Base-by-base conservation (phyloP, 2,797 vertebrate genomes). In the Myotis findleyi region DNA sequence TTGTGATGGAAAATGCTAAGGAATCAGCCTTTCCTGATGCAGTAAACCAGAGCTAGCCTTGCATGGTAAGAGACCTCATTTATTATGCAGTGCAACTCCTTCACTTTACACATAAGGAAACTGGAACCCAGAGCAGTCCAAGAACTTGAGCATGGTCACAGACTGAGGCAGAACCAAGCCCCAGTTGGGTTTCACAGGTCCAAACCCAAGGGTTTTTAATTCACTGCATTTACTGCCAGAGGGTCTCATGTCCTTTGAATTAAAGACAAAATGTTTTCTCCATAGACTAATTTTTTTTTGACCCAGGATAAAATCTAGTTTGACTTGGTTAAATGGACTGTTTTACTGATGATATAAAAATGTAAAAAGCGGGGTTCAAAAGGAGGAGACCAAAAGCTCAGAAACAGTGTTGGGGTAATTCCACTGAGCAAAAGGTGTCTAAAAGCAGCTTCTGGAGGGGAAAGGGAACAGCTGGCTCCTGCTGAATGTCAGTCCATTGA, bases 401-500 rank as follows among this genome's bases (percentile, higher is more conserved):
- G 53, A 75, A 88, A 90, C 10, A 53, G 27, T 8, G 21, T 47
- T 91, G 83, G 23, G 33, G 64, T 79, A 87, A 95, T 96, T 89
- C 64, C 83, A 85, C 53, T 72, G 92, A 96, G 62, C 41, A 66
- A 87, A 90, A 80, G n/a, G 14, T 57, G 41, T 57, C 83, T 91
- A 85, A 90, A 95, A 94, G 81, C 73, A 89, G 93, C 82, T 87
- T 16, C n/a, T 21, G 73, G 80, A 62, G 27, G 18, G 44, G 8
- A 25, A 11, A 62, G 14, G 27, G 57, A 73, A 75, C 85, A 94
- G 75, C 87, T 95, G 93, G 49, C 20, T n/a, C 17, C 36, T 84
- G 80, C 23, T 55, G 64, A 89, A 64, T 76, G 91, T 83, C 51
- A 77, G 59, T 41, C 30, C 12, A 16, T 3, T 68, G 92, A 72